These are phyloP conservation scores for Pectinophora gossypiella DNA, from an alignment of 1,140 invertebrate genomes.

Conservation along the genomic window DNA sequence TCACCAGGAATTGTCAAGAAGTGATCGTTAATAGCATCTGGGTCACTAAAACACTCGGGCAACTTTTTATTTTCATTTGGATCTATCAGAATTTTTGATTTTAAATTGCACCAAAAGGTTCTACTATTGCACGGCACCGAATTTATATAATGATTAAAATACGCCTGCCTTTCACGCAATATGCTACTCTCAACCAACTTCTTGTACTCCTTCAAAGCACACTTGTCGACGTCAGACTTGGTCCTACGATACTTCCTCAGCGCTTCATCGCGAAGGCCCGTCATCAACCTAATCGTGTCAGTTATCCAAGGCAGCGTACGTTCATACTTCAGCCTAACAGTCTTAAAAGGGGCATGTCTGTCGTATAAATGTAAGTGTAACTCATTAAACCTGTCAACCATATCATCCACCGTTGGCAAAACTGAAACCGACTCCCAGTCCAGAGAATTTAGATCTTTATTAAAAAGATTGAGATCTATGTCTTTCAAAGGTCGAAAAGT, in stretches of 20 bases:
- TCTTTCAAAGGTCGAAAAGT: background rate
- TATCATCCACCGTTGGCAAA: background rate
- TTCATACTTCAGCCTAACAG: background rate
- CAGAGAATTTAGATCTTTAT: background rate
- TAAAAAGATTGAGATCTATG: background rate
- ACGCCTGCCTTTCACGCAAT: background rate
- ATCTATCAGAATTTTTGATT: background rate
- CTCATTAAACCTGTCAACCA: background rate
- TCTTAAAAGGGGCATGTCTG: background rate
- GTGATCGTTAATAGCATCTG: background rate
- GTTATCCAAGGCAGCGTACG: background rate
- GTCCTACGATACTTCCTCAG: no score
- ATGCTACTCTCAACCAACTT: background rate
- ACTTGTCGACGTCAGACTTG: background rate
- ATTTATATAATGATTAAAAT: background rate
- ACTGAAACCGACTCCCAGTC: background rate
- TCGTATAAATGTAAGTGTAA: background rate
- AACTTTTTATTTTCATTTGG: background rate
- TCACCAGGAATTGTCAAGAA: background rate
- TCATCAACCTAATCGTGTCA: background rate
- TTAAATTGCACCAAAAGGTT: background rate
- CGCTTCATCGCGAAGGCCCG: no score
- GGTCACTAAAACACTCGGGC: background rate
- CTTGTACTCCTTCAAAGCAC: background rate
- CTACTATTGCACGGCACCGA: background rate